phyloP scores from a whole-genome alignment of 2,888 invertebrate genomes.

The Mycogona germanica region DNA sequence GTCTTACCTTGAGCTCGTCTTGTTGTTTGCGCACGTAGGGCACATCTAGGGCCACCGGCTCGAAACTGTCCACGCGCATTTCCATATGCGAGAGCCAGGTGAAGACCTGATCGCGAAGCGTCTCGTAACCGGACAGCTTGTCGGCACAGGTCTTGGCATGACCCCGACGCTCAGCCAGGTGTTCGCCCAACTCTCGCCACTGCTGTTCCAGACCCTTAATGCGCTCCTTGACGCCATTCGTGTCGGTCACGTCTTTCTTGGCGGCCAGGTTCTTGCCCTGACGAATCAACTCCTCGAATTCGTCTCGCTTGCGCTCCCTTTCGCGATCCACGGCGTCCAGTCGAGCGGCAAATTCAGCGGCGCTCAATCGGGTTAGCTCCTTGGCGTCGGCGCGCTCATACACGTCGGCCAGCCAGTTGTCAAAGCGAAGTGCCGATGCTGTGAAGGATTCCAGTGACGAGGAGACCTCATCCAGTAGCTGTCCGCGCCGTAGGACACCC shows the following conservation, averaged over 20 bases:
- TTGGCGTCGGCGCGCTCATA: slow-evolving; percentile 60
- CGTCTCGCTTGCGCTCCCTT: slow-evolving; percentile 42
- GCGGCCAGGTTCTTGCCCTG: slow-evolving; percentile 65
- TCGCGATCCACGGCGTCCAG: slow-evolving; percentile 41
- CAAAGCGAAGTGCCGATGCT: slow-evolving; percentile 37
- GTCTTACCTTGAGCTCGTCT: slow-evolving; percentile 36
- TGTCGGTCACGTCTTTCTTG: slow-evolving; percentile 81
- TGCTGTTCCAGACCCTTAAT: slow-evolving; percentile 74
- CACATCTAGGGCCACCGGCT: slow-evolving; percentile 76
- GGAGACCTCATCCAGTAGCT: slow-evolving; percentile 68
- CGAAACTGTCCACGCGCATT: slow-evolving; percentile 55
- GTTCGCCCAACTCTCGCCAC: slow-evolving; percentile 74
- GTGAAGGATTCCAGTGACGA: slow-evolving; percentile 53
- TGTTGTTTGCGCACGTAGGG: slow-evolving; percentile 71
- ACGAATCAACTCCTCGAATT: slow-evolving; percentile 65
- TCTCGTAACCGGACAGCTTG: slow-evolving; percentile 74
- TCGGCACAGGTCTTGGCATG: slow-evolving; percentile 72
- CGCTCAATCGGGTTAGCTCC: slow-evolving; percentile 48
- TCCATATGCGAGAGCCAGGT: slow-evolving; percentile 79
- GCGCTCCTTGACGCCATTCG: slow-evolving; percentile 64
- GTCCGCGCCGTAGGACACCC: slow-evolving; percentile 60
- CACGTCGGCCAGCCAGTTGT: slow-evolving; percentile 34
- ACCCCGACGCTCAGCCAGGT: slow-evolving; percentile 72
- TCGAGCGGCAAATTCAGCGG: slow-evolving; percentile 44
- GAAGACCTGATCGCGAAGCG: slow-evolving; percentile 62